These are phyloP conservation scores for Hirundo rustica DNA, from an alignment of 2,797 vertebrate species.

Conservation along the genomic window DNA sequence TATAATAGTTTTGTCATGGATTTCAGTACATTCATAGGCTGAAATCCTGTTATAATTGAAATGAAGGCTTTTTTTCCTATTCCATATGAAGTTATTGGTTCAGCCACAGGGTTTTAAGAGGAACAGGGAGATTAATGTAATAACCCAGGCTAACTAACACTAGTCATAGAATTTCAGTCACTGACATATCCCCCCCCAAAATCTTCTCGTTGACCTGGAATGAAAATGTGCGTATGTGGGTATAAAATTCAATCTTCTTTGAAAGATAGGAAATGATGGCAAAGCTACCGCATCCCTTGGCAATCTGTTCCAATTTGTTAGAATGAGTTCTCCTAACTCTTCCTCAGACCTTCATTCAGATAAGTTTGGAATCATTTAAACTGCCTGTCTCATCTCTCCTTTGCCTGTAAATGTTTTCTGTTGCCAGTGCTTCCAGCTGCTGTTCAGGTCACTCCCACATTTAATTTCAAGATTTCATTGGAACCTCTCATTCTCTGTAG, in stretches of 20 bases:
- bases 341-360: constrained; percentile 9
- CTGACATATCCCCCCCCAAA: neutral
- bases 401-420: constrained; percentile 12
- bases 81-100: neutral
- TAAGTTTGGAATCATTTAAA: constrained; percentile 34
- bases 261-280: constrained; percentile 36
- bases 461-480: neutral
- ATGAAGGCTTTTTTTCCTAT: neutral
- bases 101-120: neutral
- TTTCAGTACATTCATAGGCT: neutral
- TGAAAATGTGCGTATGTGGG: neutral
- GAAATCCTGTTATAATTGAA: neutral
- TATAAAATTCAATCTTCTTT: constrained; percentile 34
- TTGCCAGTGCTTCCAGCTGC: neutral
- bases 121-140: neutral
- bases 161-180: neutral
- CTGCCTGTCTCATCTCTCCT: constrained; percentile 2
- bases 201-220: constrained; percentile 9
- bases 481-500: neutral
- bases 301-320: constrained; percentile 36
- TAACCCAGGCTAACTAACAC: neutral
- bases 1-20: neutral
- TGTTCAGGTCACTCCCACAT: neutral
- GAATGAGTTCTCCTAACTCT: constrained; percentile 19
- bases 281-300: neutral